phyloP scores from a whole-genome alignment of 2,888 invertebrate genomes.

The Harmothoe impar region DNA sequence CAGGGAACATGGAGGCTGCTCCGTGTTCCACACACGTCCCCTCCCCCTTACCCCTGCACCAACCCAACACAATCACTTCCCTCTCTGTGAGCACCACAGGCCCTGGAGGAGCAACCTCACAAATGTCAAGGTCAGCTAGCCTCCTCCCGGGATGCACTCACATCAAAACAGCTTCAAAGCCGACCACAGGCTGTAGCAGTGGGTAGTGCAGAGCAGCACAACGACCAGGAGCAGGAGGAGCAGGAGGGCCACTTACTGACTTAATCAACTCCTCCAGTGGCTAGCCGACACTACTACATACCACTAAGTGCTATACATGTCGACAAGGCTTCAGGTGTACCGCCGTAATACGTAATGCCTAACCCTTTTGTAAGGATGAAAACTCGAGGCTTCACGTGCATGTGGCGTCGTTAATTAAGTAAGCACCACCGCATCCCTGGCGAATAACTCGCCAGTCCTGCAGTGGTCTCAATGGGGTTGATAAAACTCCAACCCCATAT shows the following conservation, averaged over 20 bases:
- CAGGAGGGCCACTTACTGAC: neutral
- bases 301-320: no score
- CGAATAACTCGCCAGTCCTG: no score
- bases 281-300: no score
- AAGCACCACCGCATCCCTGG: no score
- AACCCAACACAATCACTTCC: neutral
- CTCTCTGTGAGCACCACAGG: neutral
- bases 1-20: neutral
- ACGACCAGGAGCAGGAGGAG: neutral
- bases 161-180: constrained; percentile 14
- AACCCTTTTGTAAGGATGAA: no score
- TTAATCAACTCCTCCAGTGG: no score
- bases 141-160: neutral
- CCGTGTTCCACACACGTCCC: neutral
- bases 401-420: no score
- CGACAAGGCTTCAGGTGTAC: no score
- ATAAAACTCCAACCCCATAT: no score
- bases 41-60: neutral
- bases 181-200: neutral
- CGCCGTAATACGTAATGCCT: no score
- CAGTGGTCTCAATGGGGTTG: no score
- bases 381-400: no score
- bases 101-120: constrained; percentile 13
- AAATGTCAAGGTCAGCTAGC: constrained; percentile 8
- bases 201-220: neutral